Percentiles rank a stretch among this genome's conserved stretches.
Evolutionary conservation across 2,113 vertebrate genomes (phyloP).

Genomic region (Thalassoma bifasciatum): DNA sequence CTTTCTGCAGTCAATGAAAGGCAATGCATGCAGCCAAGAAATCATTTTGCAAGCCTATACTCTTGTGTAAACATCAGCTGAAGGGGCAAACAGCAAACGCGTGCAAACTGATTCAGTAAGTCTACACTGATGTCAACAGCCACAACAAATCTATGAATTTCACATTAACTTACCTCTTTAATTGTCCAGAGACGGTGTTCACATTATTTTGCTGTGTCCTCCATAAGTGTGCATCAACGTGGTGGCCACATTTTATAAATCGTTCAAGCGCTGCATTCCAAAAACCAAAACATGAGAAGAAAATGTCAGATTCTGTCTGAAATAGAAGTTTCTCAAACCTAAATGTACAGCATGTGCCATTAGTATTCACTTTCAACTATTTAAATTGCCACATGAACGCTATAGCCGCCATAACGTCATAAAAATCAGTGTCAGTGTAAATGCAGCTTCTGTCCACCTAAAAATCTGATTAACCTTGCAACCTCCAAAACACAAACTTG

Average conservation of each 20-base stretch:
- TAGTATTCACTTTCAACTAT: not conserved
- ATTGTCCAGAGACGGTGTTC: constrained; percentile 76
- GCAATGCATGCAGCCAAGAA: constrained; percentile 16
- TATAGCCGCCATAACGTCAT: constrained; percentile 14
- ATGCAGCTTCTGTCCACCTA: constrained; percentile 17
- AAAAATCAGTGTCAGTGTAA: constrained; percentile 19
- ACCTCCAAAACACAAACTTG: constrained; percentile 69
- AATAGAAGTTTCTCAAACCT: not conserved
- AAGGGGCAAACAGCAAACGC: too few relatives aligned
- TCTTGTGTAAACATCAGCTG: constrained; percentile 23
- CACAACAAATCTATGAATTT: not conserved
- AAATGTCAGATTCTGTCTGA: constrained; percentile 24
- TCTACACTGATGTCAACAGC: not conserved
- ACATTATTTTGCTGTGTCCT: constrained; percentile 81
- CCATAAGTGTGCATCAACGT: constrained; percentile 74
- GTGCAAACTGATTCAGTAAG: not conserved
- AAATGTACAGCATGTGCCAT: not conserved
- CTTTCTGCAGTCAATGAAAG: constrained; percentile 14
- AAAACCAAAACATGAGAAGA: constrained; percentile 34
- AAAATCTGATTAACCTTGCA: constrained; percentile 42
- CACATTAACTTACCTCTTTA: constrained; percentile 74
- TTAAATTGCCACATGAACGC: constrained; percentile 5
- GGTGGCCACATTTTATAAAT: constrained; percentile 67
- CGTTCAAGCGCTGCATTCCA: constrained; percentile 73
- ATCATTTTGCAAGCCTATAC: constrained; percentile 16